Base-by-base conservation (phyloP, 1,140 invertebrate genomes). In the Eupristina koningsbergeri region DNA sequence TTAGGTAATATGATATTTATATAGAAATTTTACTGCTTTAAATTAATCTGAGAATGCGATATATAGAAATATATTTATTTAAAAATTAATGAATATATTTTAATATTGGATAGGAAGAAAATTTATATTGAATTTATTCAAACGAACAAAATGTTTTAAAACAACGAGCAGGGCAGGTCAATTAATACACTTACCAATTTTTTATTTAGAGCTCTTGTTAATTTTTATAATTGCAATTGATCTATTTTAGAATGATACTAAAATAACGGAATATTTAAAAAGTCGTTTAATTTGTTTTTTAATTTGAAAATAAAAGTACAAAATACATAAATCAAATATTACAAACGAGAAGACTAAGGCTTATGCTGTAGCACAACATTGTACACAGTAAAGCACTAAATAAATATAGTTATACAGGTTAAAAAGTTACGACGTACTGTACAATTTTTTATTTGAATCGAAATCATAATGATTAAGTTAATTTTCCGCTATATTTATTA, bases 241-340 rank as follows among this genome's bases (percentile, higher is more conserved):
- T 67, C n/a, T 13, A 50, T 50, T 45, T 13, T 75, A 34, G 6
- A 61, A 61, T 31, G 7, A 58, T 22, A 26, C 31, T 13, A 45
- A 78, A 78, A 41, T 15, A 64, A 61, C 34, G 3, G n/a, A 76
- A 31, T 29, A 19, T 83, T 64, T 58, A 0, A 69, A 77, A 69
- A 50, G 29, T 39, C 41, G 31, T 58, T 69, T 61, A 41, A 34
- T 50, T 69, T 5, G 34, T 79, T 34, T 26, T 63, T 82, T 82
- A 31, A 26, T 80, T 76, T 81, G 39, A 82, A 76, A 39, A 41
- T 64, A 50, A 76, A 76, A 80, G 81, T 77, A 84, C 81, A 85
- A 85, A 80, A 45, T 75, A 45, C 58, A 69, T 53, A 64, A 85
- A 83, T 85, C 69, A 83, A 75, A 83, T 64, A 41, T 75, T 50